Base-by-base conservation (phyloP, 2,888 invertebrate genomes). In the Disparrhopalites patrizii region DNA sequence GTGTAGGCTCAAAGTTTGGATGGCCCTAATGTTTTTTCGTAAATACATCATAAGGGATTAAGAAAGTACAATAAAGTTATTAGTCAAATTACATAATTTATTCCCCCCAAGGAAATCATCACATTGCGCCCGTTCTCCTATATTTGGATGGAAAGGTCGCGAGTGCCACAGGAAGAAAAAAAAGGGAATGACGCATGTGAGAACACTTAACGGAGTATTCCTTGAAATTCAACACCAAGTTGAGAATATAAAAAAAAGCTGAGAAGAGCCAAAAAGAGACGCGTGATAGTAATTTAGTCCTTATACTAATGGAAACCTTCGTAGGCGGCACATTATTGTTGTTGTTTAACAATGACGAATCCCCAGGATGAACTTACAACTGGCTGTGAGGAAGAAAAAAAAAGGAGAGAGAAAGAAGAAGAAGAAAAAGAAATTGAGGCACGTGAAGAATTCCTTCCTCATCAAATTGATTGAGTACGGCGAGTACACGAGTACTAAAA, bases 261-360 rank as follows among this genome's bases (percentile, higher is more conserved):
- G 25, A 36, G 15, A n/a, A 1, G 4, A 10, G 25, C 30, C 13
- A 25, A 27, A 20, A 36, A 57, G 33, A 1, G 58, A 43, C 47
- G 51, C 51, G 61, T 58, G 61, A 61, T 31, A 36, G 61, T 61
- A 51, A 61, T 61, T 61, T 61, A 31, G 61, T 52, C 51, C 52
- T 61, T 61, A n/a, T n/a, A n/a, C n/a, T n/a, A 61, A 61, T 61
- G 38, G 52, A 61, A 60, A 27, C 52, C 61, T 52, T 51, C 38
- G 51, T 61, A 50, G 61, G 51, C 61, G 51, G 61, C 33, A 33
- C 47, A 61, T 61, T 56, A 23, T 23, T 40, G n/a, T 40, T 20
- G 20, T 18, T 54, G 30, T 54, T 54, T 20, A 7, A 30, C 8
- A 30, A 52, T 15, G n/a, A 27, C 10, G 13, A 51, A 51, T 20